These are phyloP conservation scores for Metaphire vulgaris DNA, from an alignment of 1,140 invertebrate species.

Conservation along the genomic window DNA sequence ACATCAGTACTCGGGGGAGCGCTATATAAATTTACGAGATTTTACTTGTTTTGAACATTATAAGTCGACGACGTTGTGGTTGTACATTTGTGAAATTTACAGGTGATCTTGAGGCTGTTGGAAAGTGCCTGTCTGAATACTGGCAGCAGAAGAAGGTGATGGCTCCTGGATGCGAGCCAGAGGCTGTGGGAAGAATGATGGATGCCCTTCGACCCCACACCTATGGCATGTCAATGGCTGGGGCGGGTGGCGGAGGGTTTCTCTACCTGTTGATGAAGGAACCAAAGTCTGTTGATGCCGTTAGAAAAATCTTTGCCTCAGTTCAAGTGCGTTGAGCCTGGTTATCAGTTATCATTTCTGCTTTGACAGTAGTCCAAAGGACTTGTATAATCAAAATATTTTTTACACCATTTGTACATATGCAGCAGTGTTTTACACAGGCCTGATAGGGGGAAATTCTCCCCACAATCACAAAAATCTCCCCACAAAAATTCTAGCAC, in stretches of 20 bases:
- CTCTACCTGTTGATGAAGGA: constrained; percentile 50
- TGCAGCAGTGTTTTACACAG: too few relatives aligned
- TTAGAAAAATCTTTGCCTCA: constrained; percentile 33
- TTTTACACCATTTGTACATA: too few relatives aligned
- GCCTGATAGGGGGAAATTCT: too few relatives aligned
- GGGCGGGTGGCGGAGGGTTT: constrained; percentile 55
- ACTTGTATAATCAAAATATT: too few relatives aligned
- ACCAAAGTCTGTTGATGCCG: constrained; percentile 30
- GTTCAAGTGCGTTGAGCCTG: constrained; percentile 25
- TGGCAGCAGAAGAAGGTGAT: constrained; percentile 55
- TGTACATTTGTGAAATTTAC: too few relatives aligned
- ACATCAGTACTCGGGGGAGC: too few relatives aligned
- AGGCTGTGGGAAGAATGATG: constrained; percentile 46
- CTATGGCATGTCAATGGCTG: constrained; percentile 49
- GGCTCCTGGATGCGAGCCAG: constrained; percentile 55
- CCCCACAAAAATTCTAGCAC: too few relatives aligned
- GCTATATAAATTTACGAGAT: too few relatives aligned
- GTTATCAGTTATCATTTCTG: not conserved
- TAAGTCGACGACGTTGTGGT: too few relatives aligned
- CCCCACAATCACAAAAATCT: too few relatives aligned
- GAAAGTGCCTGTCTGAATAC: constrained; percentile 48
- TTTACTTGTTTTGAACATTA: too few relatives aligned
- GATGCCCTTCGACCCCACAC: constrained; percentile 39
- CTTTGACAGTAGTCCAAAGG: too few relatives aligned
- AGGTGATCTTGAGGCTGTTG: constrained; percentile 49